Base-by-base conservation (phyloP, 2,888 invertebrate genomes). In the Drosophila kuntzei region DNA sequence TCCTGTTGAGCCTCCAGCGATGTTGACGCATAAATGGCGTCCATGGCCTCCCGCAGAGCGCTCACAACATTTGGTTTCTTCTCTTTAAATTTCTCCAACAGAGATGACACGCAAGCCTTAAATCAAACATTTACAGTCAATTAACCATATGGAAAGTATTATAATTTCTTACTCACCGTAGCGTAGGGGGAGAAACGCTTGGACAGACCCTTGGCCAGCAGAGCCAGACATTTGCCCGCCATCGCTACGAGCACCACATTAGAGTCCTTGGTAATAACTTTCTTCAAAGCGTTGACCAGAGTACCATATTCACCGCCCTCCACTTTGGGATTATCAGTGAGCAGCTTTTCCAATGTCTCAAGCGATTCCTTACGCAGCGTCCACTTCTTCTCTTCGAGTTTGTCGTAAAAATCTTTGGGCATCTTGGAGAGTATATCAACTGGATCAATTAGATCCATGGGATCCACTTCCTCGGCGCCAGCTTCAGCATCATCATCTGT, bases 41-140 rank as follows among this genome's bases (percentile, higher is more conserved):
- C 99, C 20, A 97, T 95, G 5, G 98, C 97, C 66, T 99, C 98
- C 57, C 97, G 93, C 44, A 99, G 93, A 0, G 97, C 96, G 2
- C 94, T 91, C 0, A 99, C 98, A 1, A 99, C 98, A 89, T 95
- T 96, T 2, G 95, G 94, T 89, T 99, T 99, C 93, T 98, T 99
- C 92, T 99, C 99, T 89, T 98, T 98, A 90, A 99, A 99, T 92
- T 99, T 99, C 87, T 99, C 99, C 34, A 99, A 92, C 51, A 98
- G 94, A 0, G 96, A 93, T 8, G 96, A 94, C 1, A 97, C 93
- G 82, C 96, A 96, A 0, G 95, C 95, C 91, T 92, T 34, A 27
- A 65, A 59, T 44, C 9, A 18, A 18, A 18, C 2, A 9, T 50
- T 14, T 2, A 18, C 25, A 25, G 0, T 50, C 20, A 54, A 2